Base-by-base conservation (phyloP, 2,797 vertebrate species). In the Enteromius radiatus region DNA sequence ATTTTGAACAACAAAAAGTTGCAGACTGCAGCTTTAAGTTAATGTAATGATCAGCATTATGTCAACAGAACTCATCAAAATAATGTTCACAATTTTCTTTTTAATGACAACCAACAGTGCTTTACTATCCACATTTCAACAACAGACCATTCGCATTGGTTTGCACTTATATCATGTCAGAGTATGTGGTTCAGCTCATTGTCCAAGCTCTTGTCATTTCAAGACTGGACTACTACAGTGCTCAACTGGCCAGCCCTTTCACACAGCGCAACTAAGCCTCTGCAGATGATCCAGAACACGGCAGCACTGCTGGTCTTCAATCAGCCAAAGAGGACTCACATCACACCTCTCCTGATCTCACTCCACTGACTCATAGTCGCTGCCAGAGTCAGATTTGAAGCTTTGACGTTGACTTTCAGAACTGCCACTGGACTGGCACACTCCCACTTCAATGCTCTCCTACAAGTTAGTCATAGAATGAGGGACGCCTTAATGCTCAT, bases 271-370 rank as follows among this genome's bases (percentile, higher is more conserved):
- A 71, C 41, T 70, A 80, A 80, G 65, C 65, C 49, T 56, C 49
- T 43, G 67, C 65, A 59, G 49, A 70, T 80, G 65, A 56, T 28
- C 65, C 49, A 70, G 78, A 69, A 41, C 21, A 52, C 9, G 36
- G 33, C n/a, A 23, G 31, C 17, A 19, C 47, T 1, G 52, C n/a
- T 52, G 3, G n/a, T 41, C 64, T 79, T 68, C 64, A 68, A 59
- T 80, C 64, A 79, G 8, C 47, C 64, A 68, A 41, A 41, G 52
- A 41, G 33, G n/a, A 52, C 64, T 36, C n/a, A 79, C n/a, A 3
- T 70, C 65, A 69, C 36, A 80, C 78, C 23, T 54, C 19, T n/a
- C 49, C 36, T 79, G 31, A 79, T 79, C n/a, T 68, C 31, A 28
- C 56, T 63, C 38, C 36, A 63, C n/a, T 76, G 17, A 56, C 64